Base-by-base conservation (phyloP, 1,140 invertebrate species). In the Nephila pilipes region DNA sequence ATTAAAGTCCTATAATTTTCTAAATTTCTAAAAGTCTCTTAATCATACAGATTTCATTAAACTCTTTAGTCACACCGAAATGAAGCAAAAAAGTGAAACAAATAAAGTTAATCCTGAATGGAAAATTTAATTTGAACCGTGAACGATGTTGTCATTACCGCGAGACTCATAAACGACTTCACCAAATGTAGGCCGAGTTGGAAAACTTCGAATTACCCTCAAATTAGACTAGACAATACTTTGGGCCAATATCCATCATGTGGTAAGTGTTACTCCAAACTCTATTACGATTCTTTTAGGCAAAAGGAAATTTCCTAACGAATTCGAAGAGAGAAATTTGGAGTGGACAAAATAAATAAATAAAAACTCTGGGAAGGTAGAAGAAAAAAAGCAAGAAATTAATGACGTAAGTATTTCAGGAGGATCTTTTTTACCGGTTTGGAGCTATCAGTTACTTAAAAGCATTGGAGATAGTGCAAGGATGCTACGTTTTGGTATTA, bases 161-260 rank as follows among this genome's bases (percentile, higher is more conserved):
- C 10, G 2, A 6, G n/a, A 20, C 80, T 12, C 54, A 81, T 81
- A n/a, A 81, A 81, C 54, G 80, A 55, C 38, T 54, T 46, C 8
- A 25, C 80, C n/a, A n/a, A 16, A 18, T 5, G 46, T 4, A 46
- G 38, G 25, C 54, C 25, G 20, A 22, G 22, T 25, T 55, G 20
- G 80, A 46, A 54, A 46, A 54, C 25, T 46, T 81, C 80, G 46
- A 81, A 81, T 81, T 81, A 81, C 36, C 79, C 20, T 38, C 79
- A 46, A 81, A 81, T 81, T 81, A 54, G 38, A 22, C 22, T 25
- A 20, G 80, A 54, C 80, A 81, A 36, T 54, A 81, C 46, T 81
- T 81, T 46, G 22, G n/a, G 38, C 18, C 32, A 18, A 32, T 29
- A 75, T 36, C 29, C 25, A 32, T 75, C 69, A 16, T 14, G 29